Percentiles rank a stretch among this genome's conserved stretches.
These are phyloP conservation scores for Myopa tessellatipennis DNA, from an alignment of 2,888 invertebrate genomes.

Conservation along the genomic window DNA sequence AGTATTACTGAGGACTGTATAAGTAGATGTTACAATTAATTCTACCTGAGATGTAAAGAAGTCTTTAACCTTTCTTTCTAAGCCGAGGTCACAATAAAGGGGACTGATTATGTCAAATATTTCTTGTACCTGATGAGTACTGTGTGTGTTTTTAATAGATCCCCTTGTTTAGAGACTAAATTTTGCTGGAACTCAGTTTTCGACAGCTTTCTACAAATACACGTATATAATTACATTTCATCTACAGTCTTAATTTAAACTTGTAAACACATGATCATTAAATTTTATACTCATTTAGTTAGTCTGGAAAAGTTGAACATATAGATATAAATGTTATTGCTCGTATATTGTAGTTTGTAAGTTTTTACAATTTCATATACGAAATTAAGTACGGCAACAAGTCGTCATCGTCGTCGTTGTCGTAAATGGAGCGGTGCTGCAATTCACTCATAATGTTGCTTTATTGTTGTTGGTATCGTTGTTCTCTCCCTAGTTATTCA, in stretches of 20 bases:
- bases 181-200: background rate
- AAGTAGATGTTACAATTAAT: background rate
- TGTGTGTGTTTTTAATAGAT: too few relatives aligned
- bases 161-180: background rate
- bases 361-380: background rate
- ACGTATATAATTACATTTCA: background rate
- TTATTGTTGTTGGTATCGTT: background rate
- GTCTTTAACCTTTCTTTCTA: background rate
- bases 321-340: background rate
- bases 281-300: background rate
- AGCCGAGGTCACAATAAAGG: too few relatives aligned
- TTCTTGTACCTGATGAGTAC: too few relatives aligned
- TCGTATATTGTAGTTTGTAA: too few relatives aligned
- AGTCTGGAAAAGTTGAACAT: background rate
- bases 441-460: slow-evolving; percentile 1
- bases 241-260: background rate
- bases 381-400: background rate
- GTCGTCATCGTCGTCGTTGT: background rate
- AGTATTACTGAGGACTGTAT: background rate
- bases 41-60: background rate
- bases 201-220: too few relatives aligned
- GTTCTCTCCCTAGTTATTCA: background rate
- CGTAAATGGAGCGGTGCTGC: slow-evolving; percentile 5
- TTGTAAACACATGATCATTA: background rate
- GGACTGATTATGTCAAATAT: too few relatives aligned